A percentile compares a stretch with the other conserved stretches of the same genome.
These are phyloP conservation scores for Aspidiotus rigidus DNA, from an alignment of 2,888 invertebrate genomes.

Conservation along the genomic window DNA sequence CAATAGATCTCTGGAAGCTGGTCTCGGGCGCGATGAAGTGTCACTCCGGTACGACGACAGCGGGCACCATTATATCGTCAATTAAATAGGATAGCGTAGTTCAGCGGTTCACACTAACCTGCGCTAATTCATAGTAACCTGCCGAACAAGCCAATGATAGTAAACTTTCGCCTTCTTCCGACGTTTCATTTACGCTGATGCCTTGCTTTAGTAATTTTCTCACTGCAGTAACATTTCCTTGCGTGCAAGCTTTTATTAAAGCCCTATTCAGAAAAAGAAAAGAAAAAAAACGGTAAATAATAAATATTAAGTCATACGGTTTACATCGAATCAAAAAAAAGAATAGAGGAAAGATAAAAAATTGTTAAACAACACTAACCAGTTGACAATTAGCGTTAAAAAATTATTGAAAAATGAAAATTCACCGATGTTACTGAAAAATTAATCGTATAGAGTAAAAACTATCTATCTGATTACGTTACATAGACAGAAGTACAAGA, in stretches of 20 bases:
- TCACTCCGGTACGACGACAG: neutral
- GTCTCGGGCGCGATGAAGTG: neutral
- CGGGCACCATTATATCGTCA: too few relatives aligned
- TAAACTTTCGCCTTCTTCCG: slow-evolving; percentile 93
- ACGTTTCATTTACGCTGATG: slow-evolving; percentile 88
- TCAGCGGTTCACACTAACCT: slow-evolving; percentile 50
- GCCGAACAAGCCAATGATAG: slow-evolving; percentile 94
- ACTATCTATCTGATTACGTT: too few relatives aligned
- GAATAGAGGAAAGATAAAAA: too few relatives aligned
- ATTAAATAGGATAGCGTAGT: too few relatives aligned
- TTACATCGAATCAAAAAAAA: too few relatives aligned
- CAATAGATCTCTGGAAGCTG: neutral
- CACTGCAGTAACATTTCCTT: slow-evolving; percentile 88
- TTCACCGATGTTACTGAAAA: too few relatives aligned
- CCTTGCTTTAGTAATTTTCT: slow-evolving; percentile 86
- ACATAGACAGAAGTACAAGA: too few relatives aligned
- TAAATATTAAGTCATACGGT: too few relatives aligned
- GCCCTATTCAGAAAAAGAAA: slow-evolving; percentile 46
- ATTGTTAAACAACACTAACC: too few relatives aligned
- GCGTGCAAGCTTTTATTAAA: slow-evolving; percentile 84
- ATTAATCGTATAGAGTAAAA: too few relatives aligned
- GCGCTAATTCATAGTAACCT: slow-evolving; percentile 93
- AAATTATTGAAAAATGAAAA: too few relatives aligned
- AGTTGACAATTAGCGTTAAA: too few relatives aligned
- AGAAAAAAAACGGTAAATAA: neutral